These are phyloP conservation scores for Cottoperca gobio DNA, from an alignment of 2,797 vertebrate genomes.

Conservation along the genomic window DNA sequence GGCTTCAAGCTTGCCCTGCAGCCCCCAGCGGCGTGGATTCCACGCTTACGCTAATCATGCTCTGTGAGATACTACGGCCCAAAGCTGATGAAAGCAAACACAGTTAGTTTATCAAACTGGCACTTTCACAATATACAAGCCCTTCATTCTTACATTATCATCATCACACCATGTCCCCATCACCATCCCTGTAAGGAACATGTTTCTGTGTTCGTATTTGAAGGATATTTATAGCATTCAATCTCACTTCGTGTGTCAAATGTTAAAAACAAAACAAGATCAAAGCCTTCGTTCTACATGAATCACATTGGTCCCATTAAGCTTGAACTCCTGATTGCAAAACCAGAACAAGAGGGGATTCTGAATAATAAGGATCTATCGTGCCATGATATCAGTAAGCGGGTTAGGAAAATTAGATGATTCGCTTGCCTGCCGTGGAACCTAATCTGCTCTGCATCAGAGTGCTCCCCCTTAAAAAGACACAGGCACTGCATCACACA, in stretches of 20 bases:
- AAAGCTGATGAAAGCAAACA: conserved; percentile 85
- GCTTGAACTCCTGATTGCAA: conserved; percentile 61
- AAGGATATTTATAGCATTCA: conserved; percentile 27
- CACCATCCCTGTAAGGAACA: background rate
- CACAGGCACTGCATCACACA: conserved; percentile 29
- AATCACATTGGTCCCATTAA: conserved; percentile 46
- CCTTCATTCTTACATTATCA: conserved; percentile 39
- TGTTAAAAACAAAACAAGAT: conserved; percentile 48
- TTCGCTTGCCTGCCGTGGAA: conserved; percentile 68
- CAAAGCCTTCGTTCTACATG: conserved; percentile 49
- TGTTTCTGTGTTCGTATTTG: conserved; percentile 8
- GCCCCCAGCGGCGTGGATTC: conserved; percentile 82
- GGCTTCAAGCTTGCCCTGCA: conserved; percentile 85
- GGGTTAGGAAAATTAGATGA: conserved; percentile 80
- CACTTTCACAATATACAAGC: conserved; percentile 55
- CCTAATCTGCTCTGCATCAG: conserved; percentile 74
- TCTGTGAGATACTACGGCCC: conserved; percentile 82
- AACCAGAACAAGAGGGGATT: conserved; percentile 69
- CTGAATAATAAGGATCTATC: conserved; percentile 63
- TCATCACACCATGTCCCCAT: conserved; percentile 32
- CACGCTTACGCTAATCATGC: conserved; percentile 83
- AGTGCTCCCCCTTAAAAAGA: conserved; percentile 47
- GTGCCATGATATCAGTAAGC: conserved; percentile 72
- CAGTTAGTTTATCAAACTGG: conserved; percentile 64
- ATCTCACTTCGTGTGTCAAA: conserved; percentile 44